These are phyloP conservation scores for Crotophaga sulcirostris DNA, from an alignment of 2,113 vertebrate species.

Conservation along the genomic window DNA sequence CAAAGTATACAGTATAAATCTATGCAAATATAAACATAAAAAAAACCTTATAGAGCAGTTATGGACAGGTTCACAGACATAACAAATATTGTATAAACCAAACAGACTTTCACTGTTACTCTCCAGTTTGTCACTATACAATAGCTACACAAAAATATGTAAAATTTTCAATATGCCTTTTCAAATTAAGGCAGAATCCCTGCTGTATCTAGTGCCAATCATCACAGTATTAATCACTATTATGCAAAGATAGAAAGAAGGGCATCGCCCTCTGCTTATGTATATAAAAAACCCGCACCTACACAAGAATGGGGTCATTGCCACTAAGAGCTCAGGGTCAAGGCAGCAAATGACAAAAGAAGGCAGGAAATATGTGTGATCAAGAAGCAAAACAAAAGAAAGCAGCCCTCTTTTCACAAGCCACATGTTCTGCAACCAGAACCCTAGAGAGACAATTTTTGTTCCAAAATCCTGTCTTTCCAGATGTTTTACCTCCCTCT, in stretches of 20 bases:
- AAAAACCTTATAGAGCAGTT: background rate
- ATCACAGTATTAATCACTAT: background rate
- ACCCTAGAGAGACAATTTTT: background rate
- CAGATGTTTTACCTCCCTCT: background rate
- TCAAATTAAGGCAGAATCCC: background rate
- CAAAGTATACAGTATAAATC: background rate
- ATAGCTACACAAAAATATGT: accelerated
- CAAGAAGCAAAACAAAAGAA: background rate
- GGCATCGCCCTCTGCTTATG: background rate
- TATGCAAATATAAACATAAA: background rate
- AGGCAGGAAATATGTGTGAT: background rate
- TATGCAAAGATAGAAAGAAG: background rate
- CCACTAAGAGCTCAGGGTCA: background rate
- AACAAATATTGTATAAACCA: background rate
- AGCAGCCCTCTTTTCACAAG: background rate
- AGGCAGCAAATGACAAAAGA: background rate
- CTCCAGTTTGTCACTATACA: background rate
- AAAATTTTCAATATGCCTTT: background rate
- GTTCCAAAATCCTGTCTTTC: background rate
- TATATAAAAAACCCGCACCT: background rate
- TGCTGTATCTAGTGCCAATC: background rate
- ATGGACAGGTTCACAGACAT: background rate
- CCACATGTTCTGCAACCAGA: background rate
- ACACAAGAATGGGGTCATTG: background rate
- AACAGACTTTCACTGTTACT: background rate